Percentiles rank a stretch among this genome's conserved stretches.
Evolutionary conservation across 2,888 invertebrate genomes (phyloP).

Genomic region (Tubulanus polymorphus): DNA sequence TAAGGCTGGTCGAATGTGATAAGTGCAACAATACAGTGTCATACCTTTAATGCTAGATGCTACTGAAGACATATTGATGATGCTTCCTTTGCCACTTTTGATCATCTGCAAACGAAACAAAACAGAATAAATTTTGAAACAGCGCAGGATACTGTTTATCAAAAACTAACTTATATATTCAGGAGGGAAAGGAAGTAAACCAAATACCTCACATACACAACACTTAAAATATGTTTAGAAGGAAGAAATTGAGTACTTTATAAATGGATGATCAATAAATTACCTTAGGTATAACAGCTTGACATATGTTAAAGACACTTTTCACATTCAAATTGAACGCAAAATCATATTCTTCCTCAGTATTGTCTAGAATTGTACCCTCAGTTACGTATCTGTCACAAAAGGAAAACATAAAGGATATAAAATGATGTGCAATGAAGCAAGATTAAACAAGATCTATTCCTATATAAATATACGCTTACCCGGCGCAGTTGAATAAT

Average conservation of each 20-base stretch:
- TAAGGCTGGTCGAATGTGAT: no score
- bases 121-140: no score
- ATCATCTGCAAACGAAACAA: constrained; percentile 36
- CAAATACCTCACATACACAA: background rate
- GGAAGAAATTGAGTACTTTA: background rate
- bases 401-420: no score
- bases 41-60: constrained; percentile 42
- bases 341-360: constrained; percentile 40
- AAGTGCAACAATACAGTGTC: no score
- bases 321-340: constrained; percentile 43
- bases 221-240: background rate
- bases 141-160: no score
- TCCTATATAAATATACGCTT: background rate
- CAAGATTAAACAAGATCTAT: background rate
- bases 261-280: background rate
- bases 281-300: constrained; percentile 36
- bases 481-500: constrained; percentile 6
- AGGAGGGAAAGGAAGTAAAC: background rate
- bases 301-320: constrained; percentile 37
- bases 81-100: constrained; percentile 26
- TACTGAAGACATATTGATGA: constrained; percentile 44
- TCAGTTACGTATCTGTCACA: constrained; percentile 32
- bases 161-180: no score
- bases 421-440: no score
- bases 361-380: constrained; percentile 37